Base-by-base conservation (phyloP, 2,113 vertebrate genomes). In the Irena cyanogastra region DNA sequence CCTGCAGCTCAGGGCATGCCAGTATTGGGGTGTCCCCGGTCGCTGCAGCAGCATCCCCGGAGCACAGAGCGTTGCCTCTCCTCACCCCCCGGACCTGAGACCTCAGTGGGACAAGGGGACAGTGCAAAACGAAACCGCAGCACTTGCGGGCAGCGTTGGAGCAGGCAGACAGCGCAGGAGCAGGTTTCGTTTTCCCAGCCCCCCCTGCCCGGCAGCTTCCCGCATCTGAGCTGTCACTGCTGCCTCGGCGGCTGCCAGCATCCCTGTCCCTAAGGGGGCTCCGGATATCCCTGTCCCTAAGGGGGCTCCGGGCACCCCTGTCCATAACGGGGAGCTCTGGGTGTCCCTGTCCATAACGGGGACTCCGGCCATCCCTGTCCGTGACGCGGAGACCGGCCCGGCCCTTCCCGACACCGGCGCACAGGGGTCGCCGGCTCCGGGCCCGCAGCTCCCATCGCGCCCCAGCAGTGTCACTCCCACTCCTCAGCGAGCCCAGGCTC, bases 221-320 rank as follows among this genome's bases (percentile, higher is more conserved):
- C 14, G 23, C 41, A 44, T 69, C 11, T 16, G 41, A 54, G 57
- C 63, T 30, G 47, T 50, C 91, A 22, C 74, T 5, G 60, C 57
- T 21, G 13, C 65, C 63, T 44, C 37, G 7, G 41, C 4, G 27
- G 53, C 47, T 22, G 2, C 41, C 10, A 23, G 64, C 59, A 66
- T 33, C 89, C 52, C 30, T 57, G 59, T 23, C 56, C 26, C 4
- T 11, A 16, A 3, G 50, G 42, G 20, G 28, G 24, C 11, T 35
- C 9, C 7, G 8, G 3, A 7, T 15, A 64, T 18, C 60, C 39
- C 49, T 35, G 39, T 18, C 47, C 11, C 0, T 5, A 24, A 10
- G 4, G 47, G 28, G 15, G 2, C 6, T 17, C 4, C 5, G 6
- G 1, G 0, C 6, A 53, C 11, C 37, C 77, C 54, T 42, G 47